Evolutionary conservation across 1,140 invertebrate genomes (phyloP).

Genomic region (Drosophila leontia): DNA sequence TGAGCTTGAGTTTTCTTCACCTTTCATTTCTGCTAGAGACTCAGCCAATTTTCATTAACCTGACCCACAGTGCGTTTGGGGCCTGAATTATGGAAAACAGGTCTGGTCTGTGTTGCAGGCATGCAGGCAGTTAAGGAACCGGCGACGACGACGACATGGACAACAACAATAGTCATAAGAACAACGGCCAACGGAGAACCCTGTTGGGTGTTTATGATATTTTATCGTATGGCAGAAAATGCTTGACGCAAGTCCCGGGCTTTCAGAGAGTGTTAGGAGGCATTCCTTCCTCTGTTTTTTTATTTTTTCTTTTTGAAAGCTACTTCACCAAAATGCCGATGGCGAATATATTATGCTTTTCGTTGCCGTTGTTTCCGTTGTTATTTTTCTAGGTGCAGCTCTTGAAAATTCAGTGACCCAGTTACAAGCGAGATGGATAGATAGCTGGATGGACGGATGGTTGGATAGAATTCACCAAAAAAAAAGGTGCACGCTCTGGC

Average conservation of each 20-base stretch:
- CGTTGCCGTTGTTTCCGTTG: constrained; percentile 39
- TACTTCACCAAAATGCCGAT: constrained; percentile 51
- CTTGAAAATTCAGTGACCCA: constrained; percentile 81
- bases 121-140: constrained; percentile 69
- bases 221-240: constrained; percentile 52
- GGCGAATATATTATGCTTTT: constrained; percentile 50
- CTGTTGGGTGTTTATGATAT: constrained; percentile 58
- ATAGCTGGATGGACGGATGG: constrained; percentile 30
- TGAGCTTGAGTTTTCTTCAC: neutral
- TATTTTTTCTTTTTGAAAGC: constrained; percentile 17
- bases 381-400: constrained; percentile 73
- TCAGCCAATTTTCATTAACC: neutral
- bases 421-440: constrained; percentile 54
- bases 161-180: constrained; percentile 46
- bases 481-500: constrained; percentile 55
- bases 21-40: neutral
- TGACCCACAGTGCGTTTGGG: constrained; percentile 56
- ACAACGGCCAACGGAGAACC: constrained; percentile 29
- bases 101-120: constrained; percentile 62
- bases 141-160: constrained; percentile 40
- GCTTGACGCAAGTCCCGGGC: constrained; percentile 41
- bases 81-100: constrained; percentile 77
- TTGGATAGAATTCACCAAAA: constrained; percentile 40
- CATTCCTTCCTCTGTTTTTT: constrained; percentile 33
- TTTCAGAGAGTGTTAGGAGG: constrained; percentile 30